phyloP scores from a whole-genome alignment of 2,888 invertebrate genomes.

The Prosapia bicincta region DNA sequence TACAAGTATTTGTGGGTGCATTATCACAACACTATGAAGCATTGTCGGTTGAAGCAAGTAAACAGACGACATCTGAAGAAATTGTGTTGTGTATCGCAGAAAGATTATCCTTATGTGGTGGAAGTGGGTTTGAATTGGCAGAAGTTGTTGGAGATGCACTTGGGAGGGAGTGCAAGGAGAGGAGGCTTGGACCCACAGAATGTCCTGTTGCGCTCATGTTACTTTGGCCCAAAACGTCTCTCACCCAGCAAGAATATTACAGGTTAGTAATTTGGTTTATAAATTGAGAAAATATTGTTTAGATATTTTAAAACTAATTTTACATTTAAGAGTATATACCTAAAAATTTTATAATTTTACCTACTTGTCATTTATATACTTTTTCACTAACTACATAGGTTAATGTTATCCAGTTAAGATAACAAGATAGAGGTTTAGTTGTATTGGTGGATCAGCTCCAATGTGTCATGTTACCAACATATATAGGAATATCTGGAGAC shows the following conservation, averaged over 20 bases:
- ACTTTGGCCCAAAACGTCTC: constrained; percentile 68
- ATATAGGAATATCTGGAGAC: no score
- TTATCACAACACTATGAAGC: constrained; percentile 86
- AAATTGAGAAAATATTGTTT: constrained; percentile 36
- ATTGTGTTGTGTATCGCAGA: constrained; percentile 87
- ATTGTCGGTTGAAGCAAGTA: constrained; percentile 85
- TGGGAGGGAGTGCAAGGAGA: constrained; percentile 89
- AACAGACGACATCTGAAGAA: constrained; percentile 88
- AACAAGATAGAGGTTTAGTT: no score
- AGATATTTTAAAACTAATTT: no score
- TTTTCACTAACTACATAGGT: no score
- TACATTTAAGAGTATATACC: no score
- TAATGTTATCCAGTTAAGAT: no score
- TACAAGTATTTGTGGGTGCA: constrained; percentile 86
- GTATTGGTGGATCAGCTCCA: no score
- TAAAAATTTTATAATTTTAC: no score
- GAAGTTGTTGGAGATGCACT: constrained; percentile 84
- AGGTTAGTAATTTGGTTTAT: constrained; percentile 48
- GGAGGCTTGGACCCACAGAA: constrained; percentile 76
- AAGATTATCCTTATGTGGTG: constrained; percentile 55
- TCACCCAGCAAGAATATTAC: constrained; percentile 49
- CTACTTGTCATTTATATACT: no score
- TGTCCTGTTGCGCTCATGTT: constrained; percentile 81
- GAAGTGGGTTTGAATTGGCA: constrained; percentile 73
- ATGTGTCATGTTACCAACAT: no score